phyloP scores from a whole-genome alignment of 2,113 vertebrate genomes.

The Hucho hucho region DNA sequence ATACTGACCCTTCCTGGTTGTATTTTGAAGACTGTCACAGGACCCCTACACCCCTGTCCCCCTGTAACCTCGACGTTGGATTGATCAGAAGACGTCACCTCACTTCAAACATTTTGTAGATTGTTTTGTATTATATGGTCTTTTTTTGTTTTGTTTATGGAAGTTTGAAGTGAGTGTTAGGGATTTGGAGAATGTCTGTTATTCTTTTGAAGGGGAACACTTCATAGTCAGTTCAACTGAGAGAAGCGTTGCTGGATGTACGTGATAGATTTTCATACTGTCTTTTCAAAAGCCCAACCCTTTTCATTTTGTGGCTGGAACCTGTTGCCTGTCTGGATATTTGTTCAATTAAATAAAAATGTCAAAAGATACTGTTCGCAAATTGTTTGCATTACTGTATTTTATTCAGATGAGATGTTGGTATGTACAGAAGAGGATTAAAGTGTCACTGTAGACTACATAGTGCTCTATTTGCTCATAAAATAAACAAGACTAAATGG shows the following conservation, averaged over 20 bases:
- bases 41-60: neutral
- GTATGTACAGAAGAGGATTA: too few species aligned
- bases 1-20: neutral
- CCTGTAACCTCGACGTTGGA: neutral
- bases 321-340: conserved; percentile 9
- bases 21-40: neutral
- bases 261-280: neutral
- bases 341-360: conserved; percentile 58
- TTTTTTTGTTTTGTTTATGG: conserved; percentile 21
- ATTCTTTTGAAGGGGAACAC: neutral
- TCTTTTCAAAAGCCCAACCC: conserved; percentile 18
- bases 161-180: neutral
- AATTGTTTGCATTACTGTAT: neutral
- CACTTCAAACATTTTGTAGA: conserved; percentile 38
- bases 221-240: neutral
- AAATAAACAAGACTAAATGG: too few species aligned
- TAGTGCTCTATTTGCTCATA: too few species aligned
- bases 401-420: neutral
- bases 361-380: neutral
- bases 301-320: conserved; percentile 20
- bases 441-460: too few species aligned
- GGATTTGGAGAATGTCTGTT: neutral
- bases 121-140: conserved; percentile 27
- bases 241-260: neutral
- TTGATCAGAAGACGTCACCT: conserved; percentile 16